Percentiles rank a stretch among this genome's conserved stretches.
These are phyloP conservation scores for Tipula confusa DNA, from an alignment of 2,888 invertebrate species.

Conservation along the genomic window DNA sequence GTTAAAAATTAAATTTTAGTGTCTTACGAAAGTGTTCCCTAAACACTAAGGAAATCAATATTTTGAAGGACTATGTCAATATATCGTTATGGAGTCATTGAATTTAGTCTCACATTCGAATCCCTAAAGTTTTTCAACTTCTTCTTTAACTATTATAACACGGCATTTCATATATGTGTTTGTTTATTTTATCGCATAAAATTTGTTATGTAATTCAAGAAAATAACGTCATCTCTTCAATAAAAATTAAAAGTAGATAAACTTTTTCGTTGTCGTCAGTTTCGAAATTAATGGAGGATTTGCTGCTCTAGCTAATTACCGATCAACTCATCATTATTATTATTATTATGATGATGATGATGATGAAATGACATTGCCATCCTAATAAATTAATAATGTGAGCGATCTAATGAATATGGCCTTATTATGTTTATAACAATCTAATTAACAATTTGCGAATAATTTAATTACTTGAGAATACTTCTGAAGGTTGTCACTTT, in stretches of 20 bases:
- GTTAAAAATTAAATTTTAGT: slow-evolving; percentile 13
- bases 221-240: slow-evolving; percentile 20
- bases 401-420: not conserved
- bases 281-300: not conserved
- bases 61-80: slow-evolving; percentile 6
- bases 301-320: not conserved
- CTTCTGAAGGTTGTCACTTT: not conserved
- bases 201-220: slow-evolving; percentile 16
- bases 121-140: not conserved
- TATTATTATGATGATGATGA: too few species aligned
- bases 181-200: slow-evolving; percentile 12
- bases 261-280: not conserved
- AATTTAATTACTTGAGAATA: not conserved
- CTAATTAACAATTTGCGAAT: not conserved
- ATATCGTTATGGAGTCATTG: not conserved
- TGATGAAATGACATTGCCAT: not conserved
- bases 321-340: not conserved
- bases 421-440: not conserved
- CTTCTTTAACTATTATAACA: not conserved
- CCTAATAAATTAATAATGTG: not conserved
- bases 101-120: not conserved
- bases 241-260: not conserved
- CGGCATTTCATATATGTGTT: not conserved
- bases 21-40: not conserved
- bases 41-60: not conserved